Evolutionary conservation across 2,797 vertebrate genomes (phyloP), one percentile per base, ranked within the genome.

Genomic region (Arnoldichthys spilopterus): DNA sequence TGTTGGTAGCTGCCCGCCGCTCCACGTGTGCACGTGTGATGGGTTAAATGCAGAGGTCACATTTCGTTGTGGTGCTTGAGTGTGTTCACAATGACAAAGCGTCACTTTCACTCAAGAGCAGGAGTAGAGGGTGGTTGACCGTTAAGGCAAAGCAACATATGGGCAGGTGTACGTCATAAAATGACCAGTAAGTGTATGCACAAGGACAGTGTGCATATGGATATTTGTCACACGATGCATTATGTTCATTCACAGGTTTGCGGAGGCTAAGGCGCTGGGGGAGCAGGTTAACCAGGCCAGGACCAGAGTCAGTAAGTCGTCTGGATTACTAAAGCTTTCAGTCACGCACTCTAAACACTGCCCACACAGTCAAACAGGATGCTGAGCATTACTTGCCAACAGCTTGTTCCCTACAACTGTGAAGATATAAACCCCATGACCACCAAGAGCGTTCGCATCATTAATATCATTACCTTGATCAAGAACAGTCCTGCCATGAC

Each of bases 271-370:
- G 87, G 83, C 88, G 64, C 90, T 97, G 49, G 95, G 95, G 74
- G 93, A 93, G 85, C 91, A 94, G 78, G 87, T 98, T 82, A 96
- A 94, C 67, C 89, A 92, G 86, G 82, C 90, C 62, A 95, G 91
- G 90, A 91, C 85, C 83, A 92, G 88, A 92, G 96, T 98, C 88
- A 96, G 98, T 99, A 91, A 97, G 97, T 95, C 80, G 4, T 74
- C 67, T 18, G 24, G 6, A 18, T 71, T 18, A 18, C 18, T 8
- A 71, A n/a, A 22, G 45, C 63, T 7, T 53, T 56, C 43, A 47
- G 43, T 3, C 34, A 3, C 13, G 12, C 43, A 47, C 43, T 47
- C 15, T 58, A 5, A 51, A 51, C 67, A n/a, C 43, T 37, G 22
- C 28, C 67, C 47, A 54, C 45, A 20, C 22, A 49, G 43, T 74